These are phyloP conservation scores for Tiaroga cobitis DNA, from an alignment of 2,797 vertebrate genomes.

Conservation along the genomic window DNA sequence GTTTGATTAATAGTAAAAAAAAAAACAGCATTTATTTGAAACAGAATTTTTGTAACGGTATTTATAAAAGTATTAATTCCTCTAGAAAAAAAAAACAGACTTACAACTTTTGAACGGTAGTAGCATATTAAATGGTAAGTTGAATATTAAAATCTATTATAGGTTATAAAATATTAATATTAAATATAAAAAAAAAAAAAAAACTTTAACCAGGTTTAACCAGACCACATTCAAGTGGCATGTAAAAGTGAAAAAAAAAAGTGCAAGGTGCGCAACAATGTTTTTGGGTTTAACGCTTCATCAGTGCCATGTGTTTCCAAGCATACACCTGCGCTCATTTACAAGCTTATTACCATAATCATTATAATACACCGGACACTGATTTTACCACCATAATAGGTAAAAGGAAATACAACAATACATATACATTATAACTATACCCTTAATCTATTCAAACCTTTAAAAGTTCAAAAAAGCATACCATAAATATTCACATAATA, in stretches of 20 bases:
- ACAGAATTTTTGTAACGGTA: background rate
- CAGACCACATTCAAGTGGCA: background rate
- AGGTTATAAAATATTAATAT: too few species aligned
- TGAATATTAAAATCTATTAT: background rate
- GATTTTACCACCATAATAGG: background rate
- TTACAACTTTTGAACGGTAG: background rate
- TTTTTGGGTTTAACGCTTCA: background rate
- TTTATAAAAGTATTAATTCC: background rate
- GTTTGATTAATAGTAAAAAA: background rate
- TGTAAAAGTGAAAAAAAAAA: too few species aligned
- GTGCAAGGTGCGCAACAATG: background rate
- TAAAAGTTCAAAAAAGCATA: too few species aligned
- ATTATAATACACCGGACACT: background rate
- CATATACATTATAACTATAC: too few species aligned
- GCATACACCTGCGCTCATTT: background rate
- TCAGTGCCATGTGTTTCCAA: background rate
- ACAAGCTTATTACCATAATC: background rate
- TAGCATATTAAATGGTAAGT: background rate
- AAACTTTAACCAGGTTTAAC: background rate
- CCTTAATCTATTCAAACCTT: too few species aligned
- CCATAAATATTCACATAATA: too few species aligned
- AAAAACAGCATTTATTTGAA: background rate
- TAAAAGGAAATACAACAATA: background rate
- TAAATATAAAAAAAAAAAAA: conserved; percentile 4
- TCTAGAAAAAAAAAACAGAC: background rate